Base-by-base conservation (phyloP, 2,888 invertebrate species). In the Rutpela maculata region DNA sequence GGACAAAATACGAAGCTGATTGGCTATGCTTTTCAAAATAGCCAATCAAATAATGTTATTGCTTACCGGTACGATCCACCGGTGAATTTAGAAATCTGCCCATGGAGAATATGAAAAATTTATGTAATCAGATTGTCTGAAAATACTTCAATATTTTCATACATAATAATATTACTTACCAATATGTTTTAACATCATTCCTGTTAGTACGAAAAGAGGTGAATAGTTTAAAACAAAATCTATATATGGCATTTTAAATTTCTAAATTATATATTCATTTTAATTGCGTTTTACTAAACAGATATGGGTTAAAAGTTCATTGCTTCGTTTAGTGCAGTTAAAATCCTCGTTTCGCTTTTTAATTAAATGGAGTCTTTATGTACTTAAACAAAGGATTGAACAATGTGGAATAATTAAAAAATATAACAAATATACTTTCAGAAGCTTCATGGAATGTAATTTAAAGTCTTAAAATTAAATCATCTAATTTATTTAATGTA, bases 281-380 rank as follows among this genome's bases (percentile, higher is more conserved):
- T 50, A 50, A 50, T 50, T 50, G 50, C 50, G n/a, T 50, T 50
- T n/a, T 50, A 12, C n/a, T 12, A 3, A 50, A 17, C 15, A n/a
- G 50, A n/a, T 50, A 6, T 50, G 15, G 50, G 50, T 50, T 50
- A n/a, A 50, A 50, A 50, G 50, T 50, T 15, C 50, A 50, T 50
- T 50, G 50, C 50, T n/a, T 12, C 50, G 12, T 50, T n/a, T 50
- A 50, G 50, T n/a, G 50, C 15, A 50, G 50, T 50, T 50, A 50
- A 50, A 50, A 50, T 50, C 1, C n/a, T 50, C 7, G 50, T 50
- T n/a, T n/a, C 15, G n/a, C n/a, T n/a, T 50, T 50, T 50, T 50
- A 50, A 50, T 50, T 50, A 50, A 50, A 50, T 50, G 50, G n/a
- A n/a, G 50, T n/a, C n/a, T 50, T 50, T 50, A 50, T 50, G n/a